Percentiles rank a stretch among this genome's conserved stretches.
Conservation (phyloP, 2,113 vertebrate genomes). For the Chunga burmeisteri region DNA sequence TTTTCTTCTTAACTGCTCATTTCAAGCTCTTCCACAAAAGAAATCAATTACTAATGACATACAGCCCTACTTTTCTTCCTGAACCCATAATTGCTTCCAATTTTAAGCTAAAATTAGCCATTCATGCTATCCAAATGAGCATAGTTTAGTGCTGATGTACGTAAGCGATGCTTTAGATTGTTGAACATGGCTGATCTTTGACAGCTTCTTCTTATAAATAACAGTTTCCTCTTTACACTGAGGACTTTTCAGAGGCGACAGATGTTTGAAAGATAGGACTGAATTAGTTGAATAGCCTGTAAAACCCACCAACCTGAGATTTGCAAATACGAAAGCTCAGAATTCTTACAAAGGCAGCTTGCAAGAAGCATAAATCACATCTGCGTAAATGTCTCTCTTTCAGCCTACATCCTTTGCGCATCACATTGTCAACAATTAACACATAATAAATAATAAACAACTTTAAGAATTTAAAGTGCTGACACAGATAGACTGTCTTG, state of each 20-base stretch:
- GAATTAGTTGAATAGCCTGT: constrained; percentile 30
- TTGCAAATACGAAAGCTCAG: constrained; percentile 30
- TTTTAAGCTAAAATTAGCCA: constrained; percentile 74
- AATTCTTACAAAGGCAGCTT: constrained; percentile 18
- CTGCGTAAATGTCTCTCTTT: not conserved
- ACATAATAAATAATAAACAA: constrained; percentile 41
- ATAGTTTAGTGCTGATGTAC: constrained; percentile 63
- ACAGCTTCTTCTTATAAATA: constrained; percentile 60
- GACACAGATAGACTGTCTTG: not conserved
- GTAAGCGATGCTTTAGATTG: constrained; percentile 47
- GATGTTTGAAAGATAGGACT: constrained; percentile 56
- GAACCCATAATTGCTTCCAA: constrained; percentile 73
- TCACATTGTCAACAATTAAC: constrained; percentile 42
- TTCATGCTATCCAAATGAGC: constrained; percentile 69
- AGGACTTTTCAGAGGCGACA: constrained; percentile 51
- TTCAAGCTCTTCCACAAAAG: constrained; percentile 67
- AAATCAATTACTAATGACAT: constrained; percentile 74
- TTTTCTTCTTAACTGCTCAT: constrained; percentile 46
- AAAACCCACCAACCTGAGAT: constrained; percentile 49
- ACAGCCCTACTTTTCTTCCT: constrained; percentile 65
- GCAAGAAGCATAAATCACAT: constrained; percentile 35
- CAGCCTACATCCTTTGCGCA: not conserved
- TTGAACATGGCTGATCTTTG: constrained; percentile 58
- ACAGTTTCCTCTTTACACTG: constrained; percentile 35
- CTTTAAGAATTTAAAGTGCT: not conserved